Evolutionary conservation across 2,888 invertebrate species (phyloP).

Genomic region (Fragum fragum): DNA sequence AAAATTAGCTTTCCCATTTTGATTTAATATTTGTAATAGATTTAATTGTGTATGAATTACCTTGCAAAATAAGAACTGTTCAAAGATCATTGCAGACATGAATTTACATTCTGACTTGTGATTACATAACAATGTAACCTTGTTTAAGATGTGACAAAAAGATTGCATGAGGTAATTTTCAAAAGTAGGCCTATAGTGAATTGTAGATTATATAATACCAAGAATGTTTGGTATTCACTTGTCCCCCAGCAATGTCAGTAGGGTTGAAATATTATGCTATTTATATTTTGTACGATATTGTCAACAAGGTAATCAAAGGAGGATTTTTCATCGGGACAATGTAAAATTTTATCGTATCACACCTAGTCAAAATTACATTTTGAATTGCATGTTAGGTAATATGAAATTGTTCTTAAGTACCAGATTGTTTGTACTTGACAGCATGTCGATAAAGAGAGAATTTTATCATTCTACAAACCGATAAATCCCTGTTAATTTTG

Average conservation of each 20-base stretch:
- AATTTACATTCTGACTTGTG: too few species aligned
- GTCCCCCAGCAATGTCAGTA: background rate
- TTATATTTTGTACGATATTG: conserved; percentile 10
- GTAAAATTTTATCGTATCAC: conserved; percentile 21
- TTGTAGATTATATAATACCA: background rate
- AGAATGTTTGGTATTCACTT: background rate
- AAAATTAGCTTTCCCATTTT: too few species aligned
- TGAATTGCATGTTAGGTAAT: conserved; percentile 31
- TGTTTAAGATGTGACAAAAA: too few species aligned
- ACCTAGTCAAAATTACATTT: conserved; percentile 27
- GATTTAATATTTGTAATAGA: too few species aligned
- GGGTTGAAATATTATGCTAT: background rate
- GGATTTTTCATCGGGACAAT: background rate
- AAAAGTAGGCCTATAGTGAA: background rate
- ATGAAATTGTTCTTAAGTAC: conserved; percentile 27
- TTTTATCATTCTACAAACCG: conserved; percentile 13
- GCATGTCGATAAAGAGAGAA: conserved; percentile 4
- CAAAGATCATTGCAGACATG: too few species aligned
- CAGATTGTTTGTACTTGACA: conserved; percentile 19
- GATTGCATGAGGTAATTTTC: too few species aligned
- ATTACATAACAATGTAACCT: too few species aligned
- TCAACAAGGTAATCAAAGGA: conserved; percentile 20
- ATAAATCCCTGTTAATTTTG: background rate
- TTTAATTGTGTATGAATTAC: too few species aligned
- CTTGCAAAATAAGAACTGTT: too few species aligned